Evolutionary conservation across 2,797 vertebrate genomes (phyloP), one percentile per base, ranked within the genome.

Genomic region (Centroberyx gerrardi): DNA sequence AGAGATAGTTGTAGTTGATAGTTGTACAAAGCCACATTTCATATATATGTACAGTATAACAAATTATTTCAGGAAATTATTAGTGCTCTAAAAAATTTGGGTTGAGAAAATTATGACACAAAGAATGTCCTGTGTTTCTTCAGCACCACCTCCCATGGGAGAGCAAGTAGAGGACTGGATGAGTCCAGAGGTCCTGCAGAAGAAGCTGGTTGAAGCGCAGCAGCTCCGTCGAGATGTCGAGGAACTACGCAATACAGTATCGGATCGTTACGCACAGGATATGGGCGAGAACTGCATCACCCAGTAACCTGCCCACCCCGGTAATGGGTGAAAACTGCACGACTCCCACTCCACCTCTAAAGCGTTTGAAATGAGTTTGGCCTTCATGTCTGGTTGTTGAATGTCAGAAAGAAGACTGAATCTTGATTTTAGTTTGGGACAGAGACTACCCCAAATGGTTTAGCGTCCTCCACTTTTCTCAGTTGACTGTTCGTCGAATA

Each of bases 201-300:
- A 93, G 85, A 99, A 97, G 87, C 91, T 99, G 80, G 89, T 90
- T 4, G 97, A 98, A 87, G 96, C 96, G 33, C 96, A 96, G 51
- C 94, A 97, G 90, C 95, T 99, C 36, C 97, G 95, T 31, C 95
- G 89, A 29, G 98, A 99, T 8, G 96, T 99, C 0, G 97, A 99
- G 83, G 97, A 97, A 17, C 95, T 99, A 18, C 94, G 98, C 72
- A 99, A 97, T 0, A 95, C 95, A 0, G 96, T 99, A 82, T 97
- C 97, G 55, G 98, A 99, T 89, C 96, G 96, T 85, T 99, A 99
- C 0, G 98, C 98, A 5, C 98, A 99, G 94, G 98, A 99, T 92
- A 98, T 99, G 98, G 98, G 98, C 49, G 98, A 99, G 69, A 99
- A 99, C 94, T 99, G 98, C 93, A 97, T 97, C 84, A 97, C 97